Percentiles rank a stretch among this genome's conserved stretches.
Conservation (phyloP, 2,888 invertebrate species). For the Neuroscelio doddi region DNA sequence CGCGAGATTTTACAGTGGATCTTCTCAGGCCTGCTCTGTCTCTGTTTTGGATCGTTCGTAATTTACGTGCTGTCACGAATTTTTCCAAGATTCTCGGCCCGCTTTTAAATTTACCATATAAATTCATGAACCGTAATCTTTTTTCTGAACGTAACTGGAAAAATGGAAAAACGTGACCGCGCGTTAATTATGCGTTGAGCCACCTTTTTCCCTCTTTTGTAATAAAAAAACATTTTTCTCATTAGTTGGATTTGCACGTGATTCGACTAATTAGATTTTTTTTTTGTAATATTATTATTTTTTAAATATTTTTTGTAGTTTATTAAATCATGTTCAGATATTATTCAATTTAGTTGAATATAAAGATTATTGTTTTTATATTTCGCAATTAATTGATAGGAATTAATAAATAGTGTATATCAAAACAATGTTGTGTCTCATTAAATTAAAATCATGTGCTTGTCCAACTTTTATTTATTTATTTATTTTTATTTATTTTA, state of each 20-base stretch:
- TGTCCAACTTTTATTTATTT: too few species aligned
- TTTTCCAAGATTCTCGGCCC: not conserved
- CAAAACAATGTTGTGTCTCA: too few species aligned
- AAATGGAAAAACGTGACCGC: constrained; percentile 20
- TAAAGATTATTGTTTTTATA: too few species aligned
- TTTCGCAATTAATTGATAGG: too few species aligned
- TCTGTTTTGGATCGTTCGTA: not conserved
- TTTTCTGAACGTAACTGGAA: not conserved
- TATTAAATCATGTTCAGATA: not conserved
- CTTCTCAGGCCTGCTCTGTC: too few species aligned
- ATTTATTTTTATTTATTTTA: not conserved
- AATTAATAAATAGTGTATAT: too few species aligned
- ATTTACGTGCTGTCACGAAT: constrained; percentile 10
- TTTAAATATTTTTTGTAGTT: too few species aligned
- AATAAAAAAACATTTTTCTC: constrained; percentile 12
- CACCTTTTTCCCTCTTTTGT: constrained; percentile 5
- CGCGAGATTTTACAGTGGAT: too few species aligned
- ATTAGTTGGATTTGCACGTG: constrained; percentile 22
- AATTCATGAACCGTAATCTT: not conserved
- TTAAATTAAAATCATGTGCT: not conserved
- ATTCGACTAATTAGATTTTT: constrained; percentile 7
- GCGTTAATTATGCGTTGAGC: constrained; percentile 20
- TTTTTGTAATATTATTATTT: too few species aligned
- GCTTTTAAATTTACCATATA: too few species aligned
- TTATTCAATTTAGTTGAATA: not conserved